Conservation (phyloP, 2,797 vertebrate species). For the Centroberyx gerrardi region DNA sequence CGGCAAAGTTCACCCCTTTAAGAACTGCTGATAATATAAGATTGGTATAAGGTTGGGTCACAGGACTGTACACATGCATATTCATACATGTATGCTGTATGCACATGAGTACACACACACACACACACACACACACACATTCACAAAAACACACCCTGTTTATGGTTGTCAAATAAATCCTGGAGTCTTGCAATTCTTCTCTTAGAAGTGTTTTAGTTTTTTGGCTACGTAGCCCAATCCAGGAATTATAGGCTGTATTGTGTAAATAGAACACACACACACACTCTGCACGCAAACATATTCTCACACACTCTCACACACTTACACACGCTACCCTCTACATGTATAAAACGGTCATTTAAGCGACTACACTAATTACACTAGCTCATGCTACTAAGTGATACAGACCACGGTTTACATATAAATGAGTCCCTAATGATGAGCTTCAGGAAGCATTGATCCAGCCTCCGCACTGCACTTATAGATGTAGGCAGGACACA, state of each 20-base stretch:
- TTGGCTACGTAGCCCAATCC: no score
- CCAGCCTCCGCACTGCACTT: slow-evolving; percentile 32
- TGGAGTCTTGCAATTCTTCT: no score
- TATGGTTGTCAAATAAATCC: no score
- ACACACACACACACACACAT: background rate
- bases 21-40: slow-evolving; percentile 25
- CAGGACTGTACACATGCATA: background rate
- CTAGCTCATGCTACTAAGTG: slow-evolving; percentile 37
- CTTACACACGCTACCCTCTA: background rate
- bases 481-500: slow-evolving; percentile 5
- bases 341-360: slow-evolving; percentile 41
- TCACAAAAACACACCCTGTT: no score
- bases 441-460: slow-evolving; percentile 55
- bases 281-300: no score
- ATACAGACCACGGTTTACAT: slow-evolving; percentile 54
- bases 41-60: background rate
- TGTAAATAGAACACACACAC: slow-evolving; percentile 20
- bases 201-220: no score
- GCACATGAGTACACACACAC: background rate
- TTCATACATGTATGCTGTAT: background rate
- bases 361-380: slow-evolving; percentile 62
- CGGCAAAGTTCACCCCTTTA: slow-evolving; percentile 43
- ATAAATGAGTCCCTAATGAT: slow-evolving; percentile 58
- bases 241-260: slow-evolving; percentile 13
- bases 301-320: background rate